phyloP scores from a whole-genome alignment of 2,113 vertebrate genomes.

The Protomyctophum bolini region DNA sequence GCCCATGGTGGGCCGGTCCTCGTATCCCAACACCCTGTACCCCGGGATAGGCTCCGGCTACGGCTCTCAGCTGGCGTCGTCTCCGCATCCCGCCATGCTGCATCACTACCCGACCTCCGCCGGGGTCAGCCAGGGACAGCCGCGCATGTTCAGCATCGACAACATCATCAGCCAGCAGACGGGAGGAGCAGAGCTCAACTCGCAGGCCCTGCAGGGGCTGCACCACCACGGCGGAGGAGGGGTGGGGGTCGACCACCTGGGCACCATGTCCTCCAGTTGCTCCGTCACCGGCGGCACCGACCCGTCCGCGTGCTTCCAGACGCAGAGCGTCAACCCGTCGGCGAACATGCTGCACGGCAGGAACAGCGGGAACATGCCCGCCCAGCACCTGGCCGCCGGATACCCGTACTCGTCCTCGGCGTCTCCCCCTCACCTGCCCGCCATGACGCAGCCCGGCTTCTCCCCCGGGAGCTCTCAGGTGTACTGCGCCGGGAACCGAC shows the following conservation, averaged over 20 bases:
- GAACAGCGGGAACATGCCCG: constrained; percentile 66
- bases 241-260: constrained; percentile 70
- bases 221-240: constrained; percentile 49
- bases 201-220: constrained; percentile 71
- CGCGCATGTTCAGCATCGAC: constrained; percentile 94
- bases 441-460: constrained; percentile 81
- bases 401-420: constrained; percentile 80
- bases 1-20: constrained; percentile 73
- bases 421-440: constrained; percentile 78
- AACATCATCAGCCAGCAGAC: constrained; percentile 89
- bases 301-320: constrained; percentile 81
- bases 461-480: constrained; percentile 83
- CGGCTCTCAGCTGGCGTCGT: constrained; percentile 72
- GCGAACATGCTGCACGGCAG: constrained; percentile 69
- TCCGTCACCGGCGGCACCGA: constrained; percentile 73
- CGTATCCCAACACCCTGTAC: constrained; percentile 79
- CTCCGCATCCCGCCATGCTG: constrained; percentile 80
- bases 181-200: constrained; percentile 79
- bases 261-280: constrained; percentile 78
- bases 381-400: constrained; percentile 65
- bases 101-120: constrained; percentile 81
- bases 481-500: constrained; percentile 83
- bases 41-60: constrained; percentile 77
- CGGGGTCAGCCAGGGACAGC: constrained; percentile 76
- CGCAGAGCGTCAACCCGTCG: constrained; percentile 74